These are phyloP conservation scores for Centropyge bicolor DNA, from an alignment of 2,797 vertebrate genomes.

Conservation along the genomic window DNA sequence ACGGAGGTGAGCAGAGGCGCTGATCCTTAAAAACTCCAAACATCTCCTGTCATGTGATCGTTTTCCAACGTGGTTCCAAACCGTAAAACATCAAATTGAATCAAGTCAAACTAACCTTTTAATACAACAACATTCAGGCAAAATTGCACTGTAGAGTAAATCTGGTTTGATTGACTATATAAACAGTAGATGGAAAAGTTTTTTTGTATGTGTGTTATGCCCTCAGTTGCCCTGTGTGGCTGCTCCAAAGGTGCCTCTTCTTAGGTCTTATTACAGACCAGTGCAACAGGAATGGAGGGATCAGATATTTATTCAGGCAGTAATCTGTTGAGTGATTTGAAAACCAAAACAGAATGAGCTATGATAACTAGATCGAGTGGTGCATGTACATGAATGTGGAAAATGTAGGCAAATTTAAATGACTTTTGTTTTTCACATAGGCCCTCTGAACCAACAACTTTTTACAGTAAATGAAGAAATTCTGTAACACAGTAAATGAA, in stretches of 20 bases:
- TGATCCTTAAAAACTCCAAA: slow-evolving; percentile 47
- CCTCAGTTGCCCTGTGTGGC: slow-evolving; percentile 24
- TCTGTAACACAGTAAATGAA: neutral
- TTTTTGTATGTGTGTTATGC: slow-evolving; percentile 44
- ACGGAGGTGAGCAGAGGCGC: slow-evolving; percentile 47
- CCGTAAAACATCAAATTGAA: slow-evolving; percentile 21
- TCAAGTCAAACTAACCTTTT: slow-evolving; percentile 22
- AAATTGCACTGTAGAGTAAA: neutral
- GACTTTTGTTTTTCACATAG: neutral
- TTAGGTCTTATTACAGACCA: slow-evolving; percentile 21
- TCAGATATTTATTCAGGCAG: slow-evolving; percentile 11
- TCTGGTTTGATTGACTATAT: slow-evolving; percentile 31
- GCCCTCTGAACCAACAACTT: neutral
- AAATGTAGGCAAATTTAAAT: slow-evolving; percentile 15
- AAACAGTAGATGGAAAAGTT: neutral
- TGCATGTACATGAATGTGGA: too few species aligned
- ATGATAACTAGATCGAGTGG: too few species aligned
- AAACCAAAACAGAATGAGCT: slow-evolving; percentile 20
- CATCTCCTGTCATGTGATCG: slow-evolving; percentile 21
- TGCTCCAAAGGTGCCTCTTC: slow-evolving; percentile 27
- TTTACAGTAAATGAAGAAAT: neutral
- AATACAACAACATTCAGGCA: neutral
- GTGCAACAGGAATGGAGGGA: slow-evolving; percentile 4
- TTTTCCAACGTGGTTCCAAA: slow-evolving; percentile 20
- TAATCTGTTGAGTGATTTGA: slow-evolving; percentile 9